Base-by-base conservation (phyloP, 2,113 vertebrate species). In the Bufo gargarizans region DNA sequence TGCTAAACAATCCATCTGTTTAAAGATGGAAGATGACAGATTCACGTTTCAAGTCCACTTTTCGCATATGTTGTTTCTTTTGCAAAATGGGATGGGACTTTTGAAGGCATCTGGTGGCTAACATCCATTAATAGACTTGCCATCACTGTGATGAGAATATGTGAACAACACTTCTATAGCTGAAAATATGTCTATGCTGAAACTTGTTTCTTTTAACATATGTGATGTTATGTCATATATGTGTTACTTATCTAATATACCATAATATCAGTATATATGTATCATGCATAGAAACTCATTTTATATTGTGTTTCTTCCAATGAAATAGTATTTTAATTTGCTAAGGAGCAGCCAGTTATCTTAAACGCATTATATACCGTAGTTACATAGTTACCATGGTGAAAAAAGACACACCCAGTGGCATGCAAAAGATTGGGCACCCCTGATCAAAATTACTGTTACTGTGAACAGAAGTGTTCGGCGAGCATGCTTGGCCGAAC, bases 31-130 rank as follows among this genome's bases (percentile, higher is more conserved):
- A 56, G 20, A 84, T 84, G 67, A 84, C 67, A 72, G 82, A 71
- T 84, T 72, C 67, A 72, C 22, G 6, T 58, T 72, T 84, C 47
- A 72, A 72, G 82, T 84, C 67, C 65, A 58, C 50, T 72, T 63
- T 63, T 72, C 67, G 45, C 82, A 84, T 84, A 84, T 84, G 82
- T 84, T 84, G 82, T 72, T 84, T 47, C 58, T 81, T 72, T 72
- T 72, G 16, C 65, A 55, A 71, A 53, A 22, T 43, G 22, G 8
- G 49, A 72, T 84, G 63, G 45, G 49, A 10, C 20, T 84, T 71
- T 71, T 47, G 33, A 72, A 72, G 65, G 47, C 67, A 84, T 71
- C 82, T 84, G 65, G 50, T 33, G 16, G n/a, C 82, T 72, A 72
- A 67, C 67, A 72, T 84, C 82, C 71, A 72, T 84, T 84, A 72